Base-by-base conservation (phyloP, 2,888 invertebrate genomes). In the Cetonia aurata region DNA sequence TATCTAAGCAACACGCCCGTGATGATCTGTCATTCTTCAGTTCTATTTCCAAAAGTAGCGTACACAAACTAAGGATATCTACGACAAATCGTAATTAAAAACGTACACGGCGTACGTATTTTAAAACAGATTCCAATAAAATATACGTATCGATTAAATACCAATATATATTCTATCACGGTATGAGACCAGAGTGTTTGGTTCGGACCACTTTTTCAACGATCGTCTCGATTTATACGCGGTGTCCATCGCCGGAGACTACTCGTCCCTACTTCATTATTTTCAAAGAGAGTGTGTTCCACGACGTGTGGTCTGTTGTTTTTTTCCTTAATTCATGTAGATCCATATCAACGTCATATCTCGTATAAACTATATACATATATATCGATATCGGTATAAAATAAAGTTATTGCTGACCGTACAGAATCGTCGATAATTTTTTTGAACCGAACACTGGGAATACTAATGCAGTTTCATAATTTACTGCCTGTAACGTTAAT, bases 151-250 rank as follows among this genome's bases (percentile, higher is more conserved):
- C 56, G 70, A 71, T 73, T 73, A 73, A 62, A 67, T 67, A 70
- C 67, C 73, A 67, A 76, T 75, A 75, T 73, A 72, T 76, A 76
- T 76, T 75, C 75, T 62, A 66, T 67, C 69, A 69, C 71, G 69
- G 75, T 76, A 76, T 73, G 71, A 69, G 70, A 59, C 72, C 65
- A 67, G 74, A 68, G 70, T 71, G 73, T 75, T 75, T 72, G 73
- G 73, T 72, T 72, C 69, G 74, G 71, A 75, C 76, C 67, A 73
- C 73, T 76, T 76, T 76, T 76, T 76, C 59, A 66, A 13, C 42
- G 42, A 52, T 67, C 67, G 44, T 55, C 55, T 67, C 67, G 67
- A 67, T 67, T 62, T 48, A 46, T 60, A 60, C 60, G 46, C n/a
- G 60, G 33, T 48, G 13, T 62, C 62, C 62, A 48, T 62, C 69